A percentile compares a stretch with the other conserved stretches of the same genome.
phyloP scores from a whole-genome alignment of 2,113 vertebrate species.

The Tetrao urogallus region DNA sequence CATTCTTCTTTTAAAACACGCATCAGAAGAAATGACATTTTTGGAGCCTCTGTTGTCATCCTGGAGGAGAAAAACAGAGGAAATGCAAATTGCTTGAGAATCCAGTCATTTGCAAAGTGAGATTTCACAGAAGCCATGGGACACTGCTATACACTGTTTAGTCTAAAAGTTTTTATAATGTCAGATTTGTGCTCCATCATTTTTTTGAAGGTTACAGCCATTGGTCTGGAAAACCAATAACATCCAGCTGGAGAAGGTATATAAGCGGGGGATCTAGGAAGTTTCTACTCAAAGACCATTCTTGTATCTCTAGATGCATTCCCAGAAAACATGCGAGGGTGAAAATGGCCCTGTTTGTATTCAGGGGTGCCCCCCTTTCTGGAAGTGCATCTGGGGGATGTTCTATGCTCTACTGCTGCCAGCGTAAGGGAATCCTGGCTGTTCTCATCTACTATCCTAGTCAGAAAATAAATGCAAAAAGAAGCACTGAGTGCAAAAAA shows the following conservation, averaged over 20 bases:
- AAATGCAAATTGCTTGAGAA: background rate
- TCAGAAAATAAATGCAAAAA: background rate
- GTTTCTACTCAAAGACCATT: background rate
- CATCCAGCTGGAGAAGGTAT: background rate
- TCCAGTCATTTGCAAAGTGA: background rate
- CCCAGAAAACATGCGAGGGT: background rate
- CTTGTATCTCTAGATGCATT: background rate
- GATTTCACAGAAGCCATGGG: background rate
- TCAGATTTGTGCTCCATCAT: fast-evolving
- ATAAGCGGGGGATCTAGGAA: background rate
- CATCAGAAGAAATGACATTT: background rate
- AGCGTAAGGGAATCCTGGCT: background rate
- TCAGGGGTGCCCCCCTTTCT: background rate
- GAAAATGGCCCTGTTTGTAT: background rate
- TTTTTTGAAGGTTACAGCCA: background rate
- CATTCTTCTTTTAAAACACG: conserved; percentile 4
- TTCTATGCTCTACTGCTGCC: background rate
- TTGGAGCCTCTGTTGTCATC: conserved; percentile 18
- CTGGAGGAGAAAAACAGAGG: background rate
- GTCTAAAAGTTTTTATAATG: background rate
- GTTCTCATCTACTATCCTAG: background rate
- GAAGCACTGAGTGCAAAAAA: background rate
- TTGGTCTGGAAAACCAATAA: background rate
- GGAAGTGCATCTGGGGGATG: background rate
- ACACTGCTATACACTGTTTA: background rate